Evolutionary conservation across 2,888 invertebrate species (phyloP).

Genomic region (Tipula vernalis): DNA sequence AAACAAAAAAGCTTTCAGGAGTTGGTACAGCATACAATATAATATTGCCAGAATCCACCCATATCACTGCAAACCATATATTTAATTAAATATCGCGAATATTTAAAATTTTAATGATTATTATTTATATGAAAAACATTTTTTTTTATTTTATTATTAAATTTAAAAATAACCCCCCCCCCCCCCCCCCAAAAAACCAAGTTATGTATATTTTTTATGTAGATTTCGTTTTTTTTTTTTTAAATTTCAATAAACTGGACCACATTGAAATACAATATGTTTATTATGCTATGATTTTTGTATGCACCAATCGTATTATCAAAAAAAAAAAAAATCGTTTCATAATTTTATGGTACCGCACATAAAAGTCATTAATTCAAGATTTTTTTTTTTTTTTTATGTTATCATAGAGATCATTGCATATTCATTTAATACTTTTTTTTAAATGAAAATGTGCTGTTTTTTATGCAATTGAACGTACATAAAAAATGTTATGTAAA

Average conservation of each 20-base stretch:
- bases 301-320: neutral
- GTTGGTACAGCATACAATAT: neutral
- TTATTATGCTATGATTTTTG: neutral
- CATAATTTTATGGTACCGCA: neutral
- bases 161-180: neutral
- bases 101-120: neutral
- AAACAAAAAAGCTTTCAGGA: neutral
- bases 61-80: neutral
- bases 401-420: neutral
- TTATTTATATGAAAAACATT: neutral
- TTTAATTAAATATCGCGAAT: neutral
- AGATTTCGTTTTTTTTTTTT: neutral
- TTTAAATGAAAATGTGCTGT: neutral
- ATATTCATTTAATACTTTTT: neutral
- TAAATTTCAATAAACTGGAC: neutral
- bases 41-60: neutral
- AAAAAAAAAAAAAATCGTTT: neutral
- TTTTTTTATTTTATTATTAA: neutral
- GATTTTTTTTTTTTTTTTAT: neutral
- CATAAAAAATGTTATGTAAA: neutral
- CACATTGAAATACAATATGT: neutral
- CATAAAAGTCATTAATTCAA: neutral
- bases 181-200: no score
- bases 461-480: neutral
- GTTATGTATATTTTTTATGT: neutral